Evolutionary conservation across 2,888 invertebrate species (phyloP), one percentile per base, ranked within the genome.

Genomic region (Chrysomela aeneicollis): DNA sequence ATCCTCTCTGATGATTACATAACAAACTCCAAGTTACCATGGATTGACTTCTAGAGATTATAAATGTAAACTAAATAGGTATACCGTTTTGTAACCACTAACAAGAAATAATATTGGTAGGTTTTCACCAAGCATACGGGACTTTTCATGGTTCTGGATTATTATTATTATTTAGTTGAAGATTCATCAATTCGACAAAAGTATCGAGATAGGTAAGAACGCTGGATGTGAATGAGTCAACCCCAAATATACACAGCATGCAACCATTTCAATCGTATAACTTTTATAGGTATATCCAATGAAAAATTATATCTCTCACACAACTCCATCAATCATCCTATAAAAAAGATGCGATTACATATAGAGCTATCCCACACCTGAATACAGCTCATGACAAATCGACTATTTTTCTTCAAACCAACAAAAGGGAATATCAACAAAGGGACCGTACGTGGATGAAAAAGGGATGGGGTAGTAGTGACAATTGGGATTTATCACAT

Each of bases 311-410:
- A 26, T 30, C 19, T 19, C 32, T 21, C 50, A 50, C 10, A 17
- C 17, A 61, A 22, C 22, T 18, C 22, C 35, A 61, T 61, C 61
- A 49, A 49, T 61, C 61, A 22, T 22, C 15, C 30, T 32, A 12
- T 49, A 42, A 50, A 61, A 61, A 47, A 22, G 46, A 17, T 47
- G 35, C 35, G 35, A 58, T 49, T 55, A 60, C 60, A 52, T n/a
- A n/a, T 37, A 57, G 17, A 57, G 57, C 19, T 42, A 57, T 59
- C 52, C 47, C 47, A 42, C 21, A 64, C 60, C 59, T 64, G 59
- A 67, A 67, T 63, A 55, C 53, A 64, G 64, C 59, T 64, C 64
- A 64, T 64, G 67, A 67, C 64, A 64, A 67, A 67, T 64, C 52
- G 64, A 64, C 57, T 60, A 62, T 67, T 67, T 64, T 67, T 61